phyloP scores from a whole-genome alignment of 2,113 vertebrate species.

The Danio rerio region GRCz12tu NC_133193.1:9222501-9223000 shows the following conservation, averaged over 20 bases:
- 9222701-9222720: background rate
- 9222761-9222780: constrained; percentile 16
- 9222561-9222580: background rate
- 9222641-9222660: constrained; percentile 6
- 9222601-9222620: constrained; percentile 2
- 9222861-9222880: constrained; percentile 34
- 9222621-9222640: background rate
- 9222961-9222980: background rate
- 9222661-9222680: constrained; percentile 4
- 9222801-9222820: constrained; percentile 27
- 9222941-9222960: background rate
- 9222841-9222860: constrained; percentile 34
- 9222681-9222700: background rate
- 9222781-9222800: constrained; percentile 23
- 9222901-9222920: constrained; percentile 18
- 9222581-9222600: background rate
- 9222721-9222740: background rate
- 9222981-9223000: constrained; percentile 4
- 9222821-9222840: constrained; percentile 12
- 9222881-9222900: constrained; percentile 28
- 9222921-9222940: background rate
- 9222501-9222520: background rate
- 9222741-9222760: constrained; percentile 17
- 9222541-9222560: background rate
- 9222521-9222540: background rate